A percentile compares a stretch with the other conserved stretches of the same genome.
These are phyloP conservation scores for Drepanosiphum platanoidis DNA, from an alignment of 2,888 invertebrate genomes.

Conservation along the genomic window DNA sequence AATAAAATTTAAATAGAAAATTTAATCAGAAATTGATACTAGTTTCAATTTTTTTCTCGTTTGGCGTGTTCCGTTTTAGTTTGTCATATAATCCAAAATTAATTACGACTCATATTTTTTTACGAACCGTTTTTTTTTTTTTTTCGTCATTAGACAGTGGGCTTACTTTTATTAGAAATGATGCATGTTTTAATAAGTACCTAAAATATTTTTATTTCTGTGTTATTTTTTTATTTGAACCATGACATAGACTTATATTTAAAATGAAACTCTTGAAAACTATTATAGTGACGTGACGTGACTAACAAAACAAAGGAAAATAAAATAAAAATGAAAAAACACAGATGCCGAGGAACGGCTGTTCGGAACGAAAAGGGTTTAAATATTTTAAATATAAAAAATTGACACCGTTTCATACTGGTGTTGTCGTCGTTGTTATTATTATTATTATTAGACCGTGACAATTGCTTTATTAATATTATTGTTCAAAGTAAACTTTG, in stretches of 20 bases:
- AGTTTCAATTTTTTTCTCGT: too few species aligned
- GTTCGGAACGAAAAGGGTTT: constrained; percentile 17
- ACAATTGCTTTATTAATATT: constrained; percentile 21
- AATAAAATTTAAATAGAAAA: too few species aligned
- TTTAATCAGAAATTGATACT: too few species aligned
- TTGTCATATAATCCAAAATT: neutral
- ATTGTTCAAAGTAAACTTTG: constrained; percentile 18
- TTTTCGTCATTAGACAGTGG: neutral
- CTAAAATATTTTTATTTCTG: constrained; percentile 28
- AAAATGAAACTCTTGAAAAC: constrained; percentile 51
- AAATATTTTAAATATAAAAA: constrained; percentile 12
- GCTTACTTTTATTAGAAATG: neutral
- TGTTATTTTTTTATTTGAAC: constrained; percentile 38
- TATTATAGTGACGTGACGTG: constrained; percentile 32
- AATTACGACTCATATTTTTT: neutral
- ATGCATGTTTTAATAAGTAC: neutral
- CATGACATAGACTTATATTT: constrained; percentile 40
- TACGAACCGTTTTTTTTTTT: neutral
- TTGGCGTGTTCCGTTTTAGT: neutral
- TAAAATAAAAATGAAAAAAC: constrained; percentile 41
- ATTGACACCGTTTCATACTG: constrained; percentile 24
- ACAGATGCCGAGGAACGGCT: constrained; percentile 44
- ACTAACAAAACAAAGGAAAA: constrained; percentile 50
- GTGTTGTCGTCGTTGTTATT: neutral
- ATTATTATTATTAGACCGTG: constrained; percentile 47